Evolutionary conservation across 2,797 vertebrate genomes (phyloP), one percentile per base, ranked within the genome.

Genomic region (Esox lucius): DNA sequence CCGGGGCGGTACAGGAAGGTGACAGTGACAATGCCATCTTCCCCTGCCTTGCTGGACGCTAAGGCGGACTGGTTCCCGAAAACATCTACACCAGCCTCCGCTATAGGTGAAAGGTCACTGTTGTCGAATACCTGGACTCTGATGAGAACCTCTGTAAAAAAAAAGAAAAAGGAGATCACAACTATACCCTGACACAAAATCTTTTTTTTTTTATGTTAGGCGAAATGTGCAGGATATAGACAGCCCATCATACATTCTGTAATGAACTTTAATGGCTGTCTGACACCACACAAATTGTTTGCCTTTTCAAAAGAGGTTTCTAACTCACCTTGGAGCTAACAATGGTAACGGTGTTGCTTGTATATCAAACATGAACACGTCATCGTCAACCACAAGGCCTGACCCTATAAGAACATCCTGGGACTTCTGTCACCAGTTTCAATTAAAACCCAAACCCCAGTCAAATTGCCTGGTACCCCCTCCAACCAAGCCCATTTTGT

Each of bases 51-150:
- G 28, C 91, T 90, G 0, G 93, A 78, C 0, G 92, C 93, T 83
- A 95, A 83, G 1, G 89, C 85, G 17, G 93, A 93, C 68, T 94
- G 94, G 88, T 93, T 93, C 13, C 94, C 93, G 9, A 94, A 93
- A 53, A 95, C 91, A 5, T 93, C 93, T 76, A 96, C 92, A 0
- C 87, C 85, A 70, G 91, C 93, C 71, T 91, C 91, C 13, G 92
- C 80, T 86, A 96, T 83, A 2, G 95, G 94, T n/a, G 91, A 90
- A 71, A 95, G 91, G 71, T 95, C 91, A 15, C 94, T 93, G 3
- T 94, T 96, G 86, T 95, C 95, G 0, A 95, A 95, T 62, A 96
- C 94, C 83, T 95, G 95, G 53, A 96, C 95, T 89, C 94, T 94
- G 87, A 96, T 93, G 84, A 94, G 89, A 87, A 96, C 92, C 82